Conservation (phyloP, 2,797 vertebrate genomes). For the Protonibea diacanthus region DNA sequence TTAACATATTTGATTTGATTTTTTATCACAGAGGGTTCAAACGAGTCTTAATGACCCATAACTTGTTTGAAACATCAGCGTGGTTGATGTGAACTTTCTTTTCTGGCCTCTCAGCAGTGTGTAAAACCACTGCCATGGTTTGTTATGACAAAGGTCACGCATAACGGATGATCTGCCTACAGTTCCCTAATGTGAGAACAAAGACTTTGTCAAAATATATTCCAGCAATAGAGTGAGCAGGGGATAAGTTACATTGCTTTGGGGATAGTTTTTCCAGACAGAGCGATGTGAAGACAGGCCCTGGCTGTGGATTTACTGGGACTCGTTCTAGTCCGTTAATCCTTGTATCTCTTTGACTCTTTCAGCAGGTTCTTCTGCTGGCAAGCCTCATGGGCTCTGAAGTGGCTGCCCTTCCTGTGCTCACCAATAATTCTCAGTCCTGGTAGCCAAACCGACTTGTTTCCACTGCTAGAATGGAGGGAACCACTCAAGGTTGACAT, state of each 20-base stretch:
- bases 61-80: constrained; percentile 41
- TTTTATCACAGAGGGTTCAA: not conserved
- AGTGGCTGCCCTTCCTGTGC: constrained; percentile 54
- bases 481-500: not conserved
- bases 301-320: constrained; percentile 77
- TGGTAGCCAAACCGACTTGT: constrained; percentile 12
- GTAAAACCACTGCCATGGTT: constrained; percentile 70
- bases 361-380: constrained; percentile 68
- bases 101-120: constrained; percentile 61
- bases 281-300: constrained; percentile 80
- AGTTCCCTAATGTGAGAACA: constrained; percentile 84
- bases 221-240: constrained; percentile 67
- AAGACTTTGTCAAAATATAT: constrained; percentile 86
- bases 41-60: constrained; percentile 21
- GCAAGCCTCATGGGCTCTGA: constrained; percentile 48
- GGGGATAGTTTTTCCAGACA: constrained; percentile 81
- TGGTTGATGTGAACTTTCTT: constrained; percentile 49
- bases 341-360: constrained; percentile 77
- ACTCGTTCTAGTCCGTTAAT: constrained; percentile 80
- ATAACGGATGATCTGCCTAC: constrained; percentile 84
- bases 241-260: constrained; percentile 83
- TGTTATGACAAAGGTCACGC: constrained; percentile 85
- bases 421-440: constrained; percentile 30
- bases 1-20: not conserved
- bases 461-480: constrained; percentile 8